Base-by-base conservation (phyloP, 2,113 vertebrate genomes). In the Butastur rufipennis region DNA sequence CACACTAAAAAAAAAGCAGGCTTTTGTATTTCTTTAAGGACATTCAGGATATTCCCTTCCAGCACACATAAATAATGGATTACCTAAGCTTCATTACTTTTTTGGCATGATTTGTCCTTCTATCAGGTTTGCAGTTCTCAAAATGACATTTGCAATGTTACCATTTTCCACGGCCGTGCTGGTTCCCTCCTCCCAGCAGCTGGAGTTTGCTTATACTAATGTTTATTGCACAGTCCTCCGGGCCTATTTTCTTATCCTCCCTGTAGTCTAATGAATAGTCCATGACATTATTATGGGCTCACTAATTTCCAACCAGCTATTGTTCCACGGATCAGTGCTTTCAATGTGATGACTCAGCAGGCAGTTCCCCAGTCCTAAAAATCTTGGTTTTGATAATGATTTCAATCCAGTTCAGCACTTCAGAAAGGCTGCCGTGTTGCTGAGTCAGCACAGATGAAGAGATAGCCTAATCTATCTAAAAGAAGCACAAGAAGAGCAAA, bases 41-140 rank as follows among this genome's bases (percentile, higher is more conserved):
- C 29, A 84, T 73, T 36, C n/a, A 72, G 31, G 40, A n/a, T 63
- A 62, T 78, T 95, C 67, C 72, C 36, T 91, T 83, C 36, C 75
- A 95, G 68, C 63, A 50, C 55, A 77, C 32, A 92, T 66, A 92
- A 97, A 86, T 90, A 94, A 96, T 70, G 48, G 52, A 84, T 95
- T 47, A 9, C 32, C 58, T 32, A 27, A 73, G 34, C 29, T 81
- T 90, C 63, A 90, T 81, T 72, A 38, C 62, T 81, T 81, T 86
- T 58, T 36, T n/a, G 31, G 43, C 63, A 34, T 5, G 29, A 62
- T 78, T 93, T 68, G 20, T 81, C 70, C 27, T 74, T 85, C 71
- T 77, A 12, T 48, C 40, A 74, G 59, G 34, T 80, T 78, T 91
- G 50, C 67, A 81, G 55, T 53, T 81, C 36, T 56, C 80, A 50